Evolutionary conservation across 2,888 invertebrate species (phyloP), one percentile per base, ranked within the genome.

Genomic region (Tiliacea citrago): DNA sequence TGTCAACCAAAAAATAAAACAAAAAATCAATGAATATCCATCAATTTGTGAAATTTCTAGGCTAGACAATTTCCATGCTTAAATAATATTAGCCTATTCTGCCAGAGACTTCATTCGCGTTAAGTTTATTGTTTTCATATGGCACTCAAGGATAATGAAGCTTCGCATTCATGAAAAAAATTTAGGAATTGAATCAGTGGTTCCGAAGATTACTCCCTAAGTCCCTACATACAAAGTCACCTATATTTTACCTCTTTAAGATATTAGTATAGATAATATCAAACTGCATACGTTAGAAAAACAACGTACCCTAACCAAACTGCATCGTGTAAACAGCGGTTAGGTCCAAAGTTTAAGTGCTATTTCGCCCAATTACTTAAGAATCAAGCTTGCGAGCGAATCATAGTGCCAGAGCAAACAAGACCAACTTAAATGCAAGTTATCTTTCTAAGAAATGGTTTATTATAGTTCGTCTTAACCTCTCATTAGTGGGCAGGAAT

Each of bases 281-380:
- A n/a, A 53, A 53, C n/a, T 12, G 18, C 35, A 24, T 18, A n/a
- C 1, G 2, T 1, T 16, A 29, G 8, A 57, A 74, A n/a, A 75
- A 58, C 39, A 12, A 0, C 21, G 3, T 21, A 21, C 10, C 21
- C 8, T 4, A 21, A 57, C 29, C n/a, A 12, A 65, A 51, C 13
- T 39, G 29, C 45, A 60, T 45, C 45, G 53, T 53, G 47, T 24
- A 49, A 71, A 57, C 45, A 57, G 16, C 6, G 39, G n/a, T 58
- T 2, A 70, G 73, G 74, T 79, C 58, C 73, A 45, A 61, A 86
- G 83, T 75, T 79, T 62, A 35, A 67, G 85, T 70, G 45, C 45
- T 69, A 57, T 21, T 45, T 18, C 39, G 10, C 18, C 47, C 80
- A 86, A 88, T 88, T 86, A 88, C 83, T 84, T 77, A 80, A 84